phyloP scores from a whole-genome alignment of 2,797 vertebrate species.

The Pseudotriccus pelzelni region DNA sequence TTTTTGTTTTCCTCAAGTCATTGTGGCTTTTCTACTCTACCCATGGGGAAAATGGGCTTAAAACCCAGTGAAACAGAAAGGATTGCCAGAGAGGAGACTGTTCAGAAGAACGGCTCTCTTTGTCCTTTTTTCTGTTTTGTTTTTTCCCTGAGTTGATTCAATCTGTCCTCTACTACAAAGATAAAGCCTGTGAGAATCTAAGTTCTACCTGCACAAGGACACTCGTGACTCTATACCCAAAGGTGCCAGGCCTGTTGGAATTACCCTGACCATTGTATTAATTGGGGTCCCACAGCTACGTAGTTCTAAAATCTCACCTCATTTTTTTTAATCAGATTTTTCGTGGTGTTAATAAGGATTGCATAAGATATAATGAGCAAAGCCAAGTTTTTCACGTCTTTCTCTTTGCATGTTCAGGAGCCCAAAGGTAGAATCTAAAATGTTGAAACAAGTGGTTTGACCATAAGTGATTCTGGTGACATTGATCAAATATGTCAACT shows the following conservation, averaged over 20 bases:
- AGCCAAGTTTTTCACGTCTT: not conserved
- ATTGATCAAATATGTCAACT: not conserved
- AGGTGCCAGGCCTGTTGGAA: not conserved
- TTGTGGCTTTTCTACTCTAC: not conserved
- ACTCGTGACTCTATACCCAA: not conserved
- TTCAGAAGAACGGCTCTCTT: not conserved
- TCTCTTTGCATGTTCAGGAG: not conserved
- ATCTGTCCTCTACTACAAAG: not conserved
- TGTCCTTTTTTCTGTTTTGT: not conserved
- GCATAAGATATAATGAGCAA: not conserved
- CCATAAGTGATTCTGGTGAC: not conserved
- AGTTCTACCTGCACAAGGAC: not conserved
- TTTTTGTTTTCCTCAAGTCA: conserved; percentile 7
- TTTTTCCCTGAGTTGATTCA: not conserved
- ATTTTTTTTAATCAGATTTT: not conserved
- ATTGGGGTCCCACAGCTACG: fast-evolving
- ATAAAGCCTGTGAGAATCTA: not conserved
- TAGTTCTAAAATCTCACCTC: not conserved
- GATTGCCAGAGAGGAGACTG: not conserved
- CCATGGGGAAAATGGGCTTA: not conserved
- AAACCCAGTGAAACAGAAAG: conserved; percentile 1
- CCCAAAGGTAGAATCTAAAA: not conserved
- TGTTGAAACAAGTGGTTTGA: not conserved
- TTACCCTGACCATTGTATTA: not conserved
- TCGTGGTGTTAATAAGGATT: not conserved